phyloP scores from a whole-genome alignment of 2,888 invertebrate species.

The Diaperis boleti region DNA sequence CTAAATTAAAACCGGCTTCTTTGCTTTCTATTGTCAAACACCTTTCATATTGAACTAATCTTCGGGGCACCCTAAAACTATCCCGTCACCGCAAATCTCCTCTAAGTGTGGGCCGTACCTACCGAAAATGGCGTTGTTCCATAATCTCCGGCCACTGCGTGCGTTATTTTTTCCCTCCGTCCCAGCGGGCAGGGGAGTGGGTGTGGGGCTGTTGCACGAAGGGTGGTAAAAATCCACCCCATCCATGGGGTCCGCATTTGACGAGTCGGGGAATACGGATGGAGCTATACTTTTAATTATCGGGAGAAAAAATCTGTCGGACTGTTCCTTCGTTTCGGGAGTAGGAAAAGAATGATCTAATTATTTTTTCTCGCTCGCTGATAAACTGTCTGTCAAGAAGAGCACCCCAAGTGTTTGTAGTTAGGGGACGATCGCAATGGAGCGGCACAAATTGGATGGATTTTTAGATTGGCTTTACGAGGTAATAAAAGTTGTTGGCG shows the following conservation, averaged over 20 bases:
- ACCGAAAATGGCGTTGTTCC: neutral
- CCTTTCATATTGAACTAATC: no score
- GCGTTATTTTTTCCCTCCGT: conserved; percentile 1
- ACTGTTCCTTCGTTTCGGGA: conserved; percentile 23
- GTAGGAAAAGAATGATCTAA: conserved; percentile 58
- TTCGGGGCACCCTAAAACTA: no score
- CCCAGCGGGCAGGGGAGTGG: neutral
- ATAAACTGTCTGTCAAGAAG: conserved; percentile 63
- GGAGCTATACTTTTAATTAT: neutral
- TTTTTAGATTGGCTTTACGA: no score
- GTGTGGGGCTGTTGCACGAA: neutral
- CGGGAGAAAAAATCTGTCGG: neutral
- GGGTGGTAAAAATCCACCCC: neutral
- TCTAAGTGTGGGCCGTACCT: conserved; percentile 1
- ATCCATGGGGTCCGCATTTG: neutral
- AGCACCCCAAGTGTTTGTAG: conserved; percentile 52
- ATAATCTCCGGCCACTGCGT: conserved; percentile 4
- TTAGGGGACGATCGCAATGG: neutral
- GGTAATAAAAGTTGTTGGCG: no score
- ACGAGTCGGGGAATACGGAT: conserved; percentile 2
- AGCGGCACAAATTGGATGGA: conserved; percentile 33
- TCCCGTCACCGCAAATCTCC: neutral
- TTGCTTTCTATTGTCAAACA: no score
- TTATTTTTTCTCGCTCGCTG: conserved; percentile 63
- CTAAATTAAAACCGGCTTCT: no score